Evolutionary conservation across 2,888 invertebrate species (phyloP), one percentile per base, ranked within the genome.

Genomic region (Synergus umbraculus): DNA sequence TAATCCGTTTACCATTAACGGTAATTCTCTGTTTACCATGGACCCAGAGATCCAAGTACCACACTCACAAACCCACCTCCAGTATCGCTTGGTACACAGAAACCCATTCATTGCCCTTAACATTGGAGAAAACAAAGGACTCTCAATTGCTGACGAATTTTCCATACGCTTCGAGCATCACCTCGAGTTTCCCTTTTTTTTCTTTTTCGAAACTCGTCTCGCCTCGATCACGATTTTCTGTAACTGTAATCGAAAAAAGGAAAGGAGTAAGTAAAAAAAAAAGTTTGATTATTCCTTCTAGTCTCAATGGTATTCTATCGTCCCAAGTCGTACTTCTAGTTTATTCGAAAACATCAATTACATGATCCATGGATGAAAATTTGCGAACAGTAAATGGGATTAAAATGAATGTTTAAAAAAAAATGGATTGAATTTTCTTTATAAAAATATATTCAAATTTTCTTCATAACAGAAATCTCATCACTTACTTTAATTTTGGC

Each of bases 1-100:
- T 86, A 87, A 88, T 88, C 88, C 87, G 86, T 87, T 88, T 87
- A 87, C 83, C 85, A 86, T 87, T 85, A 85, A 84, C 82, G 85
- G 81, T 88, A 86, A 88, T 88, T 87, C 86, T 85, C 82, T 86
- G 54, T n/a, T 73, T 54, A 73, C 49, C 12, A 73, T 73, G 54
- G 12, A 54, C 29, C 49, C 37, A n/a, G 29, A 29, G 29, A 29
- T 29, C 29, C 29, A 29, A 37, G 29, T 15, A 46, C 49, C 46
- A 49, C 29, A 29, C 69, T 10, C 18, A 46, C 22, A 43, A 49
- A 69, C 43, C n/a, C 29, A 54, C 4, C n/a, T 73, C 15, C n/a
- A 54, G 73, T 73, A n/a, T 49, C 37, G n/a, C 54, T 54, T 15
- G 54, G 8, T 29, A n/a, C 15, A 73, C 37, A 15, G 73, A 37